Conservation (phyloP, 2,797 vertebrate species). For the Sparidentex hasta region DNA sequence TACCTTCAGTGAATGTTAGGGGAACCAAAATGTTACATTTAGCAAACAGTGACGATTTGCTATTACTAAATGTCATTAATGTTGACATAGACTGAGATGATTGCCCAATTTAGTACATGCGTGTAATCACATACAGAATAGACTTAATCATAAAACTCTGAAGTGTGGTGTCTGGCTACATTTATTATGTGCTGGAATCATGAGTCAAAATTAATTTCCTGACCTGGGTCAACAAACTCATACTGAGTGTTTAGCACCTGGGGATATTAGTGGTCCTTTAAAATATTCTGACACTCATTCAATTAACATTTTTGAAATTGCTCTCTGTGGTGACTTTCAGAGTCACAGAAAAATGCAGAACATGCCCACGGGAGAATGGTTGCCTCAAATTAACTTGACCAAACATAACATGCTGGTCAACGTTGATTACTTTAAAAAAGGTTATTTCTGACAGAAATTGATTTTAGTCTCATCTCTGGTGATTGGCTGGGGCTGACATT, state of each 20-base stretch:
- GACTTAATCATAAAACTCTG: neutral
- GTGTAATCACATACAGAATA: neutral
- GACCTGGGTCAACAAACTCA: slow-evolving; percentile 14
- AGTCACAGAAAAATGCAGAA: slow-evolving; percentile 4
- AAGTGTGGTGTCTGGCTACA: neutral
- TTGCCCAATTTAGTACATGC: neutral
- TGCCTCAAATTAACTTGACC: neutral
- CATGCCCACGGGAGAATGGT: neutral
- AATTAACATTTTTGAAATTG: neutral
- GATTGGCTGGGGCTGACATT: neutral
- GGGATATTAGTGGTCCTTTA: slow-evolving; percentile 4
- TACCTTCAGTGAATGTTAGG: neutral
- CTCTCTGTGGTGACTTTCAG: slow-evolving; percentile 1
- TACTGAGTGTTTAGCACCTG: neutral
- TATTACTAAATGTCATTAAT: neutral
- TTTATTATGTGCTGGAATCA: neutral
- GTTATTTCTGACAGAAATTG: neutral
- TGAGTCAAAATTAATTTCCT: slow-evolving; percentile 8
- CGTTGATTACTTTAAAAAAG: neutral
- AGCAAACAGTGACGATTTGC: neutral
- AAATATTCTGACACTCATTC: neutral
- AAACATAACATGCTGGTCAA: neutral
- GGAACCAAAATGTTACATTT: neutral
- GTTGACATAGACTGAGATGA: neutral
- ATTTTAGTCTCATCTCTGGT: neutral